phyloP scores from a whole-genome alignment of 2,797 vertebrate species.

The Heliangelus exortis region DNA sequence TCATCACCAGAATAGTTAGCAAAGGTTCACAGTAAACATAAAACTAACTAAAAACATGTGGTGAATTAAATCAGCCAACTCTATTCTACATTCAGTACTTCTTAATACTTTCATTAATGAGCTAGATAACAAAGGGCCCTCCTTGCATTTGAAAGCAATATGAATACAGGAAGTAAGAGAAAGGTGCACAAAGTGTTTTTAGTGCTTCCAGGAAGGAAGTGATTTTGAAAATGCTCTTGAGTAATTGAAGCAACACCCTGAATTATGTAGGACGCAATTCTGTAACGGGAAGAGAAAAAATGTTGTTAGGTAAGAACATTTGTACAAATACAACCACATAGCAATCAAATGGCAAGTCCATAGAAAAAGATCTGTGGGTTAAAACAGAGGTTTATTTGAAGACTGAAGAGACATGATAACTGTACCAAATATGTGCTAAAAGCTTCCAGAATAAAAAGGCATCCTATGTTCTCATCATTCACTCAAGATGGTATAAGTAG shows the following conservation, averaged over 20 bases:
- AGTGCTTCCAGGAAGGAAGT: neutral
- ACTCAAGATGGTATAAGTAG: neutral
- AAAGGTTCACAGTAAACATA: neutral
- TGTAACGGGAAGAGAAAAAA: neutral
- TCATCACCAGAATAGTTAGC: neutral
- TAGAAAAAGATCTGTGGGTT: neutral
- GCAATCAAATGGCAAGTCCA: neutral
- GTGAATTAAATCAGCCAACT: neutral
- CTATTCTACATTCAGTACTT: neutral
- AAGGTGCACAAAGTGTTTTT: neutral
- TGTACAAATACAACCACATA: conserved; percentile 11
- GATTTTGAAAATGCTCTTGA: neutral
- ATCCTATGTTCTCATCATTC: rapidly evolving
- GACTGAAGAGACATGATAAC: neutral
- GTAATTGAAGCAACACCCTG: conserved; percentile 23
- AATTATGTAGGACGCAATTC: conserved; percentile 32
- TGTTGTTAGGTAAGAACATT: neutral
- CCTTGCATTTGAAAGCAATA: neutral
- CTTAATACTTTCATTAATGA: neutral
- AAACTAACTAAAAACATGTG: neutral
- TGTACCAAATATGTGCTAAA: neutral
- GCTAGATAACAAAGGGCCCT: neutral
- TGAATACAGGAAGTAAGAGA: neutral
- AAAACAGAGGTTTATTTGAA: conserved; percentile 23
- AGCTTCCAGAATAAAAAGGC: neutral